Base-by-base conservation (phyloP, 2,797 vertebrate species). In the Lemur catta region DNA sequence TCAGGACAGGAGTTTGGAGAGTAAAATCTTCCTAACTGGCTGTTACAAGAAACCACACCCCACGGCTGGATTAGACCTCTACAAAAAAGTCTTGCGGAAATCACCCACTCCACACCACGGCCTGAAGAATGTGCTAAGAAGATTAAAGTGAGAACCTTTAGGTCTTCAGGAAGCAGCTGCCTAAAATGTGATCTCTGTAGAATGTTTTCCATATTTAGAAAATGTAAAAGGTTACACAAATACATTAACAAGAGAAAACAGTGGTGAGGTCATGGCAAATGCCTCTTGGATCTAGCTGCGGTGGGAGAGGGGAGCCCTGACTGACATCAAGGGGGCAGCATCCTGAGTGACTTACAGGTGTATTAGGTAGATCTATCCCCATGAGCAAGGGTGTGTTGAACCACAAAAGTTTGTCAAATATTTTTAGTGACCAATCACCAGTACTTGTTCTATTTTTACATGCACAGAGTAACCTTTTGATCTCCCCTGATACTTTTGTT, bases 191-290 rank as follows among this genome's bases (percentile, higher is more conserved):
- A 82, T 95, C 50, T 74, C 35, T 92, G 35, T 67, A 79, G 92
- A 95, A 94, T 82, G 55, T 81, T 97, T 92, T 96, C 81, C 84
- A 43, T 93, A 94, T 95, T 96, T 97, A 87, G 94, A 89, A 95
- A 94, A 80, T 41, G 61, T 12, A 57, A 92, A 67, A 24, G 35
- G 26, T 91, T 93, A 78, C 33, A 17, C 24, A 92, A 92, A 59
- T 71, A 33, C 2, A 8, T 28, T 75, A 72, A 78, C 33, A 38
- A 14, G 52, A 89, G 22, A 86, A 91, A 89, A 76, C 2, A 46
- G 48, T 28, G 46, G 82, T 59, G 84, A 92, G 11, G 69, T 96
- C 43, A 94, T 55, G 28, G 72, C 0, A 15, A 85, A 79, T 61
- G 22, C 4, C 61, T 84, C 38, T 17, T 1, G 9, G 46, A 20